Evolutionary conservation across 92 coral and sea anemone species (phyloP), one percentile per base, ranked within the genome.

Genomic region (Porites lobata): DNA sequence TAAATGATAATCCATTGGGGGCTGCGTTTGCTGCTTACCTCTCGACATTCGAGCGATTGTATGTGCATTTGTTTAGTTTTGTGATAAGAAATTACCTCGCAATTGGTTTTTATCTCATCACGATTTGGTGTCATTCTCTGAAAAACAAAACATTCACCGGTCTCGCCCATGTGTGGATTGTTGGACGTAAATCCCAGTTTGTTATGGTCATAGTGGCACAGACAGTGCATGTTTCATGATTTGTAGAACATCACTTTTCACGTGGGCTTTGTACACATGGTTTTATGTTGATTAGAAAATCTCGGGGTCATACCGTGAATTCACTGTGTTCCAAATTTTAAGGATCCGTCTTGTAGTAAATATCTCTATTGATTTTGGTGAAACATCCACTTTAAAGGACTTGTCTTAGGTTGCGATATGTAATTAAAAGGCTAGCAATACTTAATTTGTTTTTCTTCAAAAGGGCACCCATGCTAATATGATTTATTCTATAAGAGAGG

Each of bases 181-280:
- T 71, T 43, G 20, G 65, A 51, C n/a, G 8, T 75, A 2, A 12
- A 51, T 53, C 47, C n/a, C 20, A 21, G 53, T 4, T 9, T 77
- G 80, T 77, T 59, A 22, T 77, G 22, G 69, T 58, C 20, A 14
- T 54, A 9, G 59, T 56, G 8, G n/a, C 66, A 11, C 1, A 58
- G 11, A 17, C 63, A 58, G 63, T 58, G 12, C 63, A 11, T 11
- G 63, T 58, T 9, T 58, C 18, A 62, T 18, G 11, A 56, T 62
- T 17, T 19, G 51, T 13, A 57, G 22, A 57, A 24, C 50, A 64
- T 65, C 12, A 38, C 43, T 50, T 50, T 50, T 59, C 84, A 65
- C 84, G 84, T 80, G 84, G 67, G 75, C 21, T 67, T 26, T 26
- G 52, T 64, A 61, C 51, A 1, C 10, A 64, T 29, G 19, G 29